A percentile compares a stretch with the other conserved stretches of the same genome.
Evolutionary conservation across 92 coral and sea anemone species (phyloP).

Genomic region (Phenganax stokvisi): DNA sequence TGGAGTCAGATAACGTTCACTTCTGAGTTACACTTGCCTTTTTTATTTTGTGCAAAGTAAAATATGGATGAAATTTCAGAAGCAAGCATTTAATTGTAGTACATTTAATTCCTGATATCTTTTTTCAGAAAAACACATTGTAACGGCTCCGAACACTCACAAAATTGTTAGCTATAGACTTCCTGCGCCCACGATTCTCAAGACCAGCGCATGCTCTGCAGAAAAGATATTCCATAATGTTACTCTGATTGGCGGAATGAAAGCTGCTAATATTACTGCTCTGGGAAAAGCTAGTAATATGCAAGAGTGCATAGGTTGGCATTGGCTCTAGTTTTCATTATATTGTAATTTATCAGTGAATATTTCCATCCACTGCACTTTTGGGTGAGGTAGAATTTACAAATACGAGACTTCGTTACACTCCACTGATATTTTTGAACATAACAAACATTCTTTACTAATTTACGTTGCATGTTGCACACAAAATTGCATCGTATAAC

Average conservation of each 20-base stretch:
- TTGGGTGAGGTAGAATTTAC: too few species aligned
- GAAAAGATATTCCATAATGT: constrained; percentile 83
- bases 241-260: constrained; percentile 90
- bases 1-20: background rate
- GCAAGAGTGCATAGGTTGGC: constrained; percentile 73
- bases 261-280: constrained; percentile 87
- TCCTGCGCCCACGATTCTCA: constrained; percentile 83
- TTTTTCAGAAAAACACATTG: constrained; percentile 63
- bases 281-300: constrained; percentile 81
- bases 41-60: background rate
- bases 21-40: background rate
- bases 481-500: too few species aligned
- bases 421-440: too few species aligned
- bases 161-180: constrained; percentile 83
- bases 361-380: too few species aligned
- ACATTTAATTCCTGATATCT: background rate
- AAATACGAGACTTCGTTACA: too few species aligned
- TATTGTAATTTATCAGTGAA: too few species aligned
- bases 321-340: too few species aligned
- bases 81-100: background rate
- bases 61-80: background rate
- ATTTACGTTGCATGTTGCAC: too few species aligned
- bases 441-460: too few species aligned
- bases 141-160: constrained; percentile 65
- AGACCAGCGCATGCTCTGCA: constrained; percentile 83